Conservation (phyloP, 2,797 vertebrate species). For the Myotis daubentonii region DNA sequence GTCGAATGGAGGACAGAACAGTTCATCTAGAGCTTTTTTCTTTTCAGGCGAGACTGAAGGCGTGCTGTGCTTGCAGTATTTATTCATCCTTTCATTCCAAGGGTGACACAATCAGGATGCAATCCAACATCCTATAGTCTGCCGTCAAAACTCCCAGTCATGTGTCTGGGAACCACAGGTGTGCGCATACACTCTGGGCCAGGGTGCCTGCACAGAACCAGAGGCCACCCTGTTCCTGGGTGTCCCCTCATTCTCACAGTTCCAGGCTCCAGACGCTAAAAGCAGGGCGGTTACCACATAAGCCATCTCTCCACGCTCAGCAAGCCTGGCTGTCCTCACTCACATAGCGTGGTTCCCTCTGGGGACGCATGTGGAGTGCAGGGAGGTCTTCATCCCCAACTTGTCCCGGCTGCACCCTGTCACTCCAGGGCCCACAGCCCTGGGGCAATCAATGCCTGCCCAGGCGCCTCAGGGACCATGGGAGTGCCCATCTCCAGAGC, state of each 20-base stretch:
- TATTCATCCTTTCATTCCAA: slow-evolving; percentile 68
- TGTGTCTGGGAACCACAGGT: slow-evolving; percentile 40
- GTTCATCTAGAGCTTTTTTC: slow-evolving; percentile 31
- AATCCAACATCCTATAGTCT: slow-evolving; percentile 68
- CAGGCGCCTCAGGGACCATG: not conserved
- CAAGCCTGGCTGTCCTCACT: not conserved
- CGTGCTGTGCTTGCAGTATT: slow-evolving; percentile 60
- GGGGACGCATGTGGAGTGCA: not conserved
- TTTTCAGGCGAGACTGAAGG: slow-evolving; percentile 43
- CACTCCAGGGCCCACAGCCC: not conserved
- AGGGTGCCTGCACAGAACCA: not conserved
- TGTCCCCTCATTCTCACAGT: not conserved
- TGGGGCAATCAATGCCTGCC: not conserved
- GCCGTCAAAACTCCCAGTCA: slow-evolving; percentile 62
- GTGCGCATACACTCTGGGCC: not conserved
- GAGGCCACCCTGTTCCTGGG: not conserved
- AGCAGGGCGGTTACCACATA: not conserved
- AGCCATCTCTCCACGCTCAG: not conserved
- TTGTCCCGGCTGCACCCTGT: not conserved
- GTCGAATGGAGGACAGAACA: slow-evolving; percentile 45
- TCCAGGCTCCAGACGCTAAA: not conserved
- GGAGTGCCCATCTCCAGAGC: not conserved
- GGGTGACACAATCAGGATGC: slow-evolving; percentile 67
- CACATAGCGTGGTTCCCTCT: not conserved
- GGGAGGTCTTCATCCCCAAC: not conserved